Evolutionary conservation across 2,113 vertebrate species (phyloP), one percentile per base, ranked within the genome.

Genomic region (Rhea americana): DNA sequence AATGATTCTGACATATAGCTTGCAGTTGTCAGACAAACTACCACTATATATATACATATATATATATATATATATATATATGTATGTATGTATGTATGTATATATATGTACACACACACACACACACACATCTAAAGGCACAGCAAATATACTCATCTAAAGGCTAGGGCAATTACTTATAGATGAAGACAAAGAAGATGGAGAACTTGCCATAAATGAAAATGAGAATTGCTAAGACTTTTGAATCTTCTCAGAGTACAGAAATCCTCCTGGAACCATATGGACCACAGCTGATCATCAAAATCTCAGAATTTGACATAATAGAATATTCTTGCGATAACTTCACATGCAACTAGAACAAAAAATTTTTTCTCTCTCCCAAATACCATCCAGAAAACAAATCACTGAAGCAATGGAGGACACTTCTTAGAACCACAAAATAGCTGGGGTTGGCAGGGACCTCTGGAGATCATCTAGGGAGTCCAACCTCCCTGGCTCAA

Each of bases 351-450:
- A 91, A 37, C 63, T 4, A 47, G 45, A 73, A 12, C 30, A 66
- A 87, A n/a, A 53, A 25, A 7, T 61, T 67, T 37, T 67, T 13
- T 8, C 35, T 35, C 35, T 35, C 35, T 7, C 35, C n/a, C 24
- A 47, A 41, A 20, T 19, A 39, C 13, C 37, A 58, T 12, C 18
- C 58, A 79, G 70, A 87, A 80, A 76, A 76, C 19, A 85, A 28
- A 20, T 45, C 45, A 58, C 1, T 82, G 48, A 89, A 58, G 53
- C 11, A 47, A 63, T 0, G 74, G 35, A 73, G 58, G 8, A 30
- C 10, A 2, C 0, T 45, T 0, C 0, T 45, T 0, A 67, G 61
- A 55, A 41, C 30, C n/a, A 67, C 15, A n/a, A 35, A 87, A 63
- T 0, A 91, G 58, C 53, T 37, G 14, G 84, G 11, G 25, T 61